Conservation (phyloP, 1,140 invertebrate genomes). For the Macrocentrus cingulum region DNA sequence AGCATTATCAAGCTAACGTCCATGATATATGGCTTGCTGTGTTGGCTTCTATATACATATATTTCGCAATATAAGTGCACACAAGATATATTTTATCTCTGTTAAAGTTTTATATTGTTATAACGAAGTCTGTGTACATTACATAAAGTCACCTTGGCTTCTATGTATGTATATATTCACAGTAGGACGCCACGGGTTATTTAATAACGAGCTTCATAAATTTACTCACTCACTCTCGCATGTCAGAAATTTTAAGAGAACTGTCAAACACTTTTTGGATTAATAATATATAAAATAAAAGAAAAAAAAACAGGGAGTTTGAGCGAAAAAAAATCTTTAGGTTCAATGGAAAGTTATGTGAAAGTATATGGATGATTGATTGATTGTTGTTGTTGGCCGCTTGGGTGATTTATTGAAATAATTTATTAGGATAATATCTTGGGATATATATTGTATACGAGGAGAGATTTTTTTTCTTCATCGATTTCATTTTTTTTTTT, state of each 20-base stretch:
- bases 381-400: too few species aligned
- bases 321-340: too few species aligned
- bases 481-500: too few species aligned
- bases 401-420: too few species aligned
- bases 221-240: conserved; percentile 22
- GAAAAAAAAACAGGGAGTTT: too few species aligned
- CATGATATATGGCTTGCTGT: not conserved
- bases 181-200: conserved; percentile 22
- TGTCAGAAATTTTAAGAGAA: conserved; percentile 27
- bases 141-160: too few species aligned
- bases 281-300: too few species aligned
- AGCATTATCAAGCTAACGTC: not conserved
- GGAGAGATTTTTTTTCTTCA: too few species aligned
- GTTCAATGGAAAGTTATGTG: too few species aligned
- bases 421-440: too few species aligned
- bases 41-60: not conserved
- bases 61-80: not conserved
- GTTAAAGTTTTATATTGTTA: conserved; percentile 8
- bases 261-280: not conserved
- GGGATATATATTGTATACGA: too few species aligned
- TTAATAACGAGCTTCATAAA: conserved; percentile 38
- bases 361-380: too few species aligned
- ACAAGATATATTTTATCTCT: not conserved
- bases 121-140: conserved; percentile 7
- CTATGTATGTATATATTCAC: not conserved